Evolutionary conservation across 2,888 invertebrate species (phyloP).

Genomic region (Hyposoter didymator): DNA sequence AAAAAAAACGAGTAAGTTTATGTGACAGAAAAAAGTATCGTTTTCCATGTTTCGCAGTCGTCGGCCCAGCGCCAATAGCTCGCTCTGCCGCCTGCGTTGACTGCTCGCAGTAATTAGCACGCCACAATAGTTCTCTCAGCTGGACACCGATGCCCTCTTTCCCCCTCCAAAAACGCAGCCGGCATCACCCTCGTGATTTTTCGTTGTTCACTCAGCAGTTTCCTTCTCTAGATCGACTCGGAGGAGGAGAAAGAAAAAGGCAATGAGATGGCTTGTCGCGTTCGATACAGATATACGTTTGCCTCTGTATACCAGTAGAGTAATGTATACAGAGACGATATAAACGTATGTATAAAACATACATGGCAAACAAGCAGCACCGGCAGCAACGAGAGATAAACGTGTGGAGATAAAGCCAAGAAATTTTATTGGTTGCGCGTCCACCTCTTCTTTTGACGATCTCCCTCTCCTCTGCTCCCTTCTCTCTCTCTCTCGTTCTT

Average conservation of each 20-base stretch:
- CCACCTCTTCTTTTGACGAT: conserved; percentile 18
- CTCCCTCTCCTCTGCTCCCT: conserved; percentile 8
- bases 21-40: background rate
- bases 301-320: background rate
- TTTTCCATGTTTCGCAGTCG: conserved; percentile 25
- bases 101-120: conserved; percentile 47
- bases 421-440: conserved; percentile 79
- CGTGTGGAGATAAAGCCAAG: conserved; percentile 81
- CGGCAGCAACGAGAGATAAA: conserved; percentile 79
- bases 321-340: conserved; percentile 48
- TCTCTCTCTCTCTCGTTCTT: conserved; percentile 51
- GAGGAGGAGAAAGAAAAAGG: conserved; percentile 23
- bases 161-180: background rate
- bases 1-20: background rate
- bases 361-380: conserved; percentile 67
- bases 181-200: conserved; percentile 51
- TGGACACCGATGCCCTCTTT: conserved; percentile 38
- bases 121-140: conserved; percentile 45
- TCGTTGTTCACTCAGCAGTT: conserved; percentile 69
- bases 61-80: conserved; percentile 29
- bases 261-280: conserved; percentile 40
- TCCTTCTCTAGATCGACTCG: conserved; percentile 54
- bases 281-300: conserved; percentile 20
- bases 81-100: conserved; percentile 34
- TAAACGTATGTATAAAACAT: conserved; percentile 74